A percentile compares a stretch with the other conserved stretches of the same genome.
phyloP scores from a whole-genome alignment of 2,888 invertebrate species.

The Romanomermis culicivorax region DNA sequence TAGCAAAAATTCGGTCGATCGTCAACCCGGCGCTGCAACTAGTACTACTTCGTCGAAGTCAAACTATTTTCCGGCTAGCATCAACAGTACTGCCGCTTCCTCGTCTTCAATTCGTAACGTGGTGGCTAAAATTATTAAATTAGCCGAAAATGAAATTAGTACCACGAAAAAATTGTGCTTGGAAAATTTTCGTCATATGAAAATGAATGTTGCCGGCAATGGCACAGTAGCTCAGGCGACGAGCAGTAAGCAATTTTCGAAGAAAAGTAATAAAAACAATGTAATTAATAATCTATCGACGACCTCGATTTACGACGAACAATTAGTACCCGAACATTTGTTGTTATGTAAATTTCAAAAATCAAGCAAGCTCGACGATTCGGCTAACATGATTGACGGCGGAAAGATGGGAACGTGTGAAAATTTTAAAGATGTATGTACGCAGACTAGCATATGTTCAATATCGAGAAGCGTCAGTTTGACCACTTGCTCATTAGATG shows the following conservation, averaged over 20 bases:
- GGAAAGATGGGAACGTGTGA: too few relatives aligned
- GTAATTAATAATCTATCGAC: neutral
- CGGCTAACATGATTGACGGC: too few relatives aligned
- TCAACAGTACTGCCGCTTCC: too few relatives aligned
- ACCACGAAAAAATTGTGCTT: neutral
- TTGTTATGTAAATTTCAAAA: neutral
- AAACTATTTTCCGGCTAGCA: too few relatives aligned
- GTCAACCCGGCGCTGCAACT: too few relatives aligned
- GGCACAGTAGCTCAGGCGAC: neutral
- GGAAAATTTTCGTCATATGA: neutral
- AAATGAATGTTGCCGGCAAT: neutral
- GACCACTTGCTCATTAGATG: too few relatives aligned
- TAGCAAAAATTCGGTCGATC: too few relatives aligned
- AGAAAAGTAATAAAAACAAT: too few relatives aligned
- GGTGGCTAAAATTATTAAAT: slow-evolving; percentile 3
- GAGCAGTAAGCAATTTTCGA: neutral
- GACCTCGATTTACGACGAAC: neutral
- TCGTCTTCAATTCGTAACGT: neutral
- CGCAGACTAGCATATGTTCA: too few relatives aligned
- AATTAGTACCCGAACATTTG: neutral
- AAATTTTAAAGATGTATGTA: too few relatives aligned
- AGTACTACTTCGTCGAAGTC: too few relatives aligned
- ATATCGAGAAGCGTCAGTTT: too few relatives aligned
- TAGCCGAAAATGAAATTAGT: neutral
- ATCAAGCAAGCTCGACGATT: neutral